Base-by-base conservation (phyloP, 2,797 vertebrate species). In the Pipistrellus pipistrellus region DNA sequence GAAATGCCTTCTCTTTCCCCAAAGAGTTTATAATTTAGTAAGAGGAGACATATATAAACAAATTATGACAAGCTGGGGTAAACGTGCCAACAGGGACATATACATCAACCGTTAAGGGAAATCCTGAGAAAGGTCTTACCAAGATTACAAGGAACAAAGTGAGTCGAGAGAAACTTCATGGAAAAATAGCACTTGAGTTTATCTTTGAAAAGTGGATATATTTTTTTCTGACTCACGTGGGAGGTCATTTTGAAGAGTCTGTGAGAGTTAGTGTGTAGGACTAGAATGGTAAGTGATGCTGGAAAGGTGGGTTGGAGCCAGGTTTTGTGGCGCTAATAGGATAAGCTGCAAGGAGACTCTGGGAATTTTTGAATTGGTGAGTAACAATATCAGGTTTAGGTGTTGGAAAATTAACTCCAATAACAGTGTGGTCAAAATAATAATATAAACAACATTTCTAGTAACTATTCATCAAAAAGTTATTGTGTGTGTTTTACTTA, bases 171-270 rank as follows among this genome's bases (percentile, higher is more conserved):
- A 59, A 48, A 25, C 23, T 75, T 57, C 11, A 27, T 44, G 53
- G 62, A 41, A 91, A 88, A 73, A 14, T 66, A 23, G 15, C n/a
- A 0, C 82, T 85, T 59, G 77, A 90, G 30, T 72, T 94, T 77
- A 72, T 7, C 25, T 27, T 69, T 81, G 44, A 38, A 62, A 75
- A 51, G 6, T 35, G 41, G 12, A 2, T 30, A 14, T 51, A 8
- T 68, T 81, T 91, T 91, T n/a, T 35, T 48, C 35, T 73, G 69
- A 48, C 21, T 75, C 14, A 20, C n/a, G 32, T n/a, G 18, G 14
- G 4, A 85, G 32, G 55, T 91, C 27, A 53, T 85, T 75, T 94
- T 32, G 66, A 20, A 77, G 25, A 55, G 14, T 48, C 75, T 83
- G 1, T 38, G 3, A 35, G 66, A 20, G 20, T 7, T 4, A 11